Conservation (phyloP, 2,797 vertebrate genomes). For the Loris lydekkerianus region DNA sequence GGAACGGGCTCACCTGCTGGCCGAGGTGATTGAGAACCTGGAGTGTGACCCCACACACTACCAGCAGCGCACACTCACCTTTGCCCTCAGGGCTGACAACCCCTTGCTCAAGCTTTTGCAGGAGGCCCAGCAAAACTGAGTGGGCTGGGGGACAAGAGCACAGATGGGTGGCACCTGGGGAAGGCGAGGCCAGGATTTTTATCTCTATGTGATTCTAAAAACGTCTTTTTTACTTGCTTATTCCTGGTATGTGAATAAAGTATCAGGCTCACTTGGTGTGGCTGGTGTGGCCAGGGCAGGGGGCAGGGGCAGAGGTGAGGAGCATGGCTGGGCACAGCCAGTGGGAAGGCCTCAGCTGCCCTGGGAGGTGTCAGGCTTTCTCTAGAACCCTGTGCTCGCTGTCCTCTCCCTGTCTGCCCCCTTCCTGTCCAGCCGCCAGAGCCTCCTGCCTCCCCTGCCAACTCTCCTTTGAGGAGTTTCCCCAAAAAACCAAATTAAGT, state of each 20-base stretch:
- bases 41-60: slow-evolving; percentile 90
- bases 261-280: not conserved
- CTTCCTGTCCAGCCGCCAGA: not conserved
- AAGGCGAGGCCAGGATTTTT: not conserved
- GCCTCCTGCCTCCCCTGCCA: not conserved
- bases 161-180: too few species aligned
- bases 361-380: not conserved
- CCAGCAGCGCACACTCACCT: slow-evolving; percentile 90
- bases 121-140: slow-evolving; percentile 88
- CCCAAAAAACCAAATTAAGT: not conserved
- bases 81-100: slow-evolving; percentile 91
- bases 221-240: slow-evolving; percentile 65
- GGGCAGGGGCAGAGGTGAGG: not conserved
- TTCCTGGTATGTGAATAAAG: slow-evolving; percentile 64
- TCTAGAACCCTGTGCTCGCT: not conserved
- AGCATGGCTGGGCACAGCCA: not conserved
- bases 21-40: slow-evolving; percentile 95
- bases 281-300: not conserved
- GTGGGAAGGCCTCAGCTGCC: not conserved
- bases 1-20: slow-evolving; percentile 95
- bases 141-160: not conserved
- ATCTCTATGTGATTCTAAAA: slow-evolving; percentile 24
- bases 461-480: not conserved
- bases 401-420: not conserved
- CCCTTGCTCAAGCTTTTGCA: slow-evolving; percentile 91